A percentile compares a stretch with the other conserved stretches of the same genome.
These are phyloP conservation scores for Amphimallon solstitiale DNA, from an alignment of 2,888 invertebrate species.

Conservation along the genomic window DNA sequence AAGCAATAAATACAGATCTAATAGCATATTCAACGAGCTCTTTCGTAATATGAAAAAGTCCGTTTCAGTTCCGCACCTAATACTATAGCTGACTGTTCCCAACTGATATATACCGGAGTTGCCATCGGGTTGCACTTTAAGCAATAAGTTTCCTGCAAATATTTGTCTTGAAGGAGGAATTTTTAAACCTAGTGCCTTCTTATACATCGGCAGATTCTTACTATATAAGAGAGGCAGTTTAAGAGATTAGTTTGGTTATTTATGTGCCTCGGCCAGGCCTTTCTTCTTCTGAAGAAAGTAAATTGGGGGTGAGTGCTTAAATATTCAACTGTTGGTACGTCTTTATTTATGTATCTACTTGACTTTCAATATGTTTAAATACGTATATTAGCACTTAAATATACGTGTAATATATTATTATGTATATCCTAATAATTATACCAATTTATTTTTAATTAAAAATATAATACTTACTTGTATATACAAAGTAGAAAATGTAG, in stretches of 20 bases:
- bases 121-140: conserved; percentile 49
- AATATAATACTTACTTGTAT: too few species aligned
- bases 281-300: conserved; percentile 23
- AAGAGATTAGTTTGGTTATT: conserved; percentile 42
- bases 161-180: conserved; percentile 53
- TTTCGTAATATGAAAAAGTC: conserved; percentile 32
- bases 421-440: too few species aligned
- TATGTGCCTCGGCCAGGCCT: conserved; percentile 23
- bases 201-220: conserved; percentile 40
- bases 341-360: background rate
- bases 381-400: background rate
- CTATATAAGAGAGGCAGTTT: conserved; percentile 35
- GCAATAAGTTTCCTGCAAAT: conserved; percentile 55
- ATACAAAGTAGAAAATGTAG: too few species aligned
- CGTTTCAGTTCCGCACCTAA: conserved; percentile 11
- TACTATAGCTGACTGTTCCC: conserved; percentile 3
- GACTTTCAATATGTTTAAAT: background rate
- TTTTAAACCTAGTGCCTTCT: conserved; percentile 47
- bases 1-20: conserved; percentile 45
- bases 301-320: conserved; percentile 16
- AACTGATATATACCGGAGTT: conserved; percentile 38
- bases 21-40: conserved; percentile 48
- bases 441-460: too few species aligned
- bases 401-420: too few species aligned
- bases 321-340: conserved; percentile 1